Conservation (phyloP, 1,140 invertebrate genomes). For the Phthorimaea operculella region DNA sequence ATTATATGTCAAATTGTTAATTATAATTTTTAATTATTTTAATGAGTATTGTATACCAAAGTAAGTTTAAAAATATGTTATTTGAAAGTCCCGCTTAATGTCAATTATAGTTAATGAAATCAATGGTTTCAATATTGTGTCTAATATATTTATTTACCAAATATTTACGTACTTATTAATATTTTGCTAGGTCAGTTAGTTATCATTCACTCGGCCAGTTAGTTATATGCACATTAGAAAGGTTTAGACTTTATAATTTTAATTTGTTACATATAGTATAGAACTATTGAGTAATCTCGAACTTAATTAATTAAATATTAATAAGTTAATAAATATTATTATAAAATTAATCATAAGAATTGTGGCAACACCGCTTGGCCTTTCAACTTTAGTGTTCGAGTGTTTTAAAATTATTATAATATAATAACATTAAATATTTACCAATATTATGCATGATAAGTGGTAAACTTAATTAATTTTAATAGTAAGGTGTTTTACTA, state of each 20-base stretch:
- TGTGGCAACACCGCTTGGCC: slow-evolving; percentile 68
- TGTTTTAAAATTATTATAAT: slow-evolving; percentile 43
- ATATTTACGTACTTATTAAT: slow-evolving; percentile 24
- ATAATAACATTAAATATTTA: slow-evolving; percentile 18
- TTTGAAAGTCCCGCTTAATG: slow-evolving; percentile 47
- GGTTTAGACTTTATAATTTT: background rate
- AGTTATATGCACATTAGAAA: background rate
- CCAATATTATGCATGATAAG: slow-evolving; percentile 42
- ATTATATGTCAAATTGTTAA: background rate
- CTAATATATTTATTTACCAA: slow-evolving; percentile 33
- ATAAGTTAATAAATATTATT: slow-evolving; percentile 22
- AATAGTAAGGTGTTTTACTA: slow-evolving; percentile 44
- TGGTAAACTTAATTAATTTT: slow-evolving; percentile 32
- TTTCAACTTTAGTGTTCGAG: slow-evolving; percentile 60
- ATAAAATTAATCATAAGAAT: slow-evolving; percentile 29
- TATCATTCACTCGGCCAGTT: slow-evolving; percentile 22
- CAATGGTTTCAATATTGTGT: slow-evolving; percentile 36
- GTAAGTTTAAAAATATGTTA: slow-evolving; percentile 18
- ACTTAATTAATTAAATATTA: slow-evolving; percentile 33
- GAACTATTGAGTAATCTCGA: slow-evolving; percentile 36
- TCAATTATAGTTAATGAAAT: slow-evolving; percentile 57
- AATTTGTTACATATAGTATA: slow-evolving; percentile 21
- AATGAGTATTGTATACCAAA: slow-evolving; percentile 24
- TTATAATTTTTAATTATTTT: background rate
- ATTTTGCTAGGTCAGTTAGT: slow-evolving; percentile 21